These are phyloP conservation scores for Priocnemis perturbator DNA, from an alignment of 2,888 invertebrate genomes.

Conservation along the genomic window DNA sequence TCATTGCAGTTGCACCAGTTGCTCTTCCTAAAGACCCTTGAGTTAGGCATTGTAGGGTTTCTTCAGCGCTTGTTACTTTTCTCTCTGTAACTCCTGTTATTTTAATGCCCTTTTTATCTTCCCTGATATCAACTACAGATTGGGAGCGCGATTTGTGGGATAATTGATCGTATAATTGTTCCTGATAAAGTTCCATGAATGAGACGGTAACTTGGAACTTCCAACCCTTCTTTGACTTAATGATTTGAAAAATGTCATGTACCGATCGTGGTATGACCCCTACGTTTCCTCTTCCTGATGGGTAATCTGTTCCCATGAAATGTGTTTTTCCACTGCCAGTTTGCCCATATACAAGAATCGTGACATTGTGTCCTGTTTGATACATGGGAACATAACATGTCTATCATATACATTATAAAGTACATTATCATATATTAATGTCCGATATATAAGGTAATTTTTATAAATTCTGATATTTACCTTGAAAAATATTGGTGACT, in stretches of 20 bases:
- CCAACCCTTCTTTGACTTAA: constrained; percentile 78
- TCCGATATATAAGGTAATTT: background rate
- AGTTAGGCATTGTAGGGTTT: constrained; percentile 82
- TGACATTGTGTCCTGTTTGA: constrained; percentile 89
- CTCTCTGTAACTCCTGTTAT: constrained; percentile 81
- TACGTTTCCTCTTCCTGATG: constrained; percentile 79
- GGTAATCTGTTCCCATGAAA: constrained; percentile 92
- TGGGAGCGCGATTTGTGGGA: constrained; percentile 83
- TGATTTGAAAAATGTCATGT: constrained; percentile 85
- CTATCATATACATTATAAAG: background rate
- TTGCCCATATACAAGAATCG: constrained; percentile 95
- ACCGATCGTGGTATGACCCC: constrained; percentile 94
- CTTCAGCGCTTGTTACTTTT: constrained; percentile 79
- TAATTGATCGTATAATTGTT: constrained; percentile 90
- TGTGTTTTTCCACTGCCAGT: constrained; percentile 96
- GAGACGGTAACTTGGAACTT: constrained; percentile 85
- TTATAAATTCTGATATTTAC: constrained; percentile 58
- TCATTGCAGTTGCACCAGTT: constrained; percentile 95
- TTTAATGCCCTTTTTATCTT: constrained; percentile 79
- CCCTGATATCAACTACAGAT: constrained; percentile 87
- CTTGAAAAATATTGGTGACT: constrained; percentile 87
- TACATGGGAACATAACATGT: background rate
- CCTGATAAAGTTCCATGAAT: constrained; percentile 93
- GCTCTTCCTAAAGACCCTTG: constrained; percentile 86
- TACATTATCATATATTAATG: constrained; percentile 7